phyloP scores from a whole-genome alignment of 2,797 vertebrate genomes.

The Momotus momota region DNA sequence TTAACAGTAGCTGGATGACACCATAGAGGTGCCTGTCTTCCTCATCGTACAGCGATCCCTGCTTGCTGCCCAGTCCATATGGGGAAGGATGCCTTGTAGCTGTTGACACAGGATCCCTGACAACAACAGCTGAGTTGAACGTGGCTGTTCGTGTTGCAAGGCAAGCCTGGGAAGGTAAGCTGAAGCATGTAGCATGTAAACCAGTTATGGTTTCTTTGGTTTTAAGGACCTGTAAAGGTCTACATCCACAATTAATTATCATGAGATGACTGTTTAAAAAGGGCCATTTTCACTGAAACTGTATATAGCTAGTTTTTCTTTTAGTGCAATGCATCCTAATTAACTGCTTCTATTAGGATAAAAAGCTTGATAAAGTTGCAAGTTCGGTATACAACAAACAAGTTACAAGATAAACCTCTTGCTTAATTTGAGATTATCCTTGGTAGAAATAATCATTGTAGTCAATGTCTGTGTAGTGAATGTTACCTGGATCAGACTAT shows the following conservation, averaged over 20 bases:
- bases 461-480: not conserved
- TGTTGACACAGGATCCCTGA: not conserved
- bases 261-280: not conserved
- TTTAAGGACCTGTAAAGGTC: not conserved
- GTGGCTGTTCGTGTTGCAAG: not conserved
- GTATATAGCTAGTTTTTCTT: not conserved
- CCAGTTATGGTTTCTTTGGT: not conserved
- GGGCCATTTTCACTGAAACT: not conserved
- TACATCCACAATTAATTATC: not conserved
- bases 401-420: not conserved
- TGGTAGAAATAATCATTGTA: not conserved
- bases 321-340: not conserved
- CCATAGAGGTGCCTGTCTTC: not conserved
- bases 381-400: not conserved
- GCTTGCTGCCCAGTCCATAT: not conserved
- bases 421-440: not conserved
- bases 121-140: not conserved
- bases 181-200: not conserved
- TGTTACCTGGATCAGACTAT: not conserved
- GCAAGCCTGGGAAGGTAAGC: not conserved
- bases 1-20: not conserved
- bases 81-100: not conserved
- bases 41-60: not conserved
- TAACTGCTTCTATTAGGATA: not conserved
- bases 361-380: not conserved